Base-by-base conservation (phyloP, 2,888 invertebrate genomes). In the Caenorhabditis japonica region DNA sequence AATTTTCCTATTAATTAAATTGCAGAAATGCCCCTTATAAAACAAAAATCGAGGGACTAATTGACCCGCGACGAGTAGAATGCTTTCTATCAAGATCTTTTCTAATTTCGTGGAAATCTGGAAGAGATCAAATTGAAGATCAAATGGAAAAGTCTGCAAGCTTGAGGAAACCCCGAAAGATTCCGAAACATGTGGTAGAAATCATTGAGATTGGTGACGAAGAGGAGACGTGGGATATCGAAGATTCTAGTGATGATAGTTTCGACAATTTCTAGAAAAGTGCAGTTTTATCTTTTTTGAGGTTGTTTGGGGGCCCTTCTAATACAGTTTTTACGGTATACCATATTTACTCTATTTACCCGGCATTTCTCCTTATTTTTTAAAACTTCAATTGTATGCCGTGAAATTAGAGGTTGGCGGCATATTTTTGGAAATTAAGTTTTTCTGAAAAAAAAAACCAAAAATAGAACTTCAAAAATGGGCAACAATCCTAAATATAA, bases 231-330 rank as follows among this genome's bases (percentile, higher is more conserved):
- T 61, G 47, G n/a, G 53, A 51, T 3, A 73, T 73, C 25, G 73
- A 73, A 41, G 73, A 73, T 1, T 68, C 68, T 1, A 53, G 53
- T 39, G 68, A 73, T 15, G 73, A 73, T 34, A 58, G 58, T 36
- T 70, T 70, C 43, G 70, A 70, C 13, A 51, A 68, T 21, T 58
- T 73, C 56, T 39, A 34, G 38, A 39, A 21, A 53, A 21, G 10
- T 13, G 4, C 13, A 12, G 7, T 12, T 25, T 47, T 47, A 47
- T 30, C 33, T 5, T 4, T n/a, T n/a, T n/a, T n/a, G n/a, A n/a
- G n/a, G n/a, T n/a, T n/a, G n/a, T n/a, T n/a, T n/a, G n/a, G n/a
- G n/a, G n/a, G n/a, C n/a, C n/a, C n/a, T n/a, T n/a, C n/a, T n/a
- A n/a, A n/a, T n/a, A n/a, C n/a, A n/a, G n/a, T n/a, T n/a, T n/a